Conservation (phyloP, 1,140 invertebrate species). For the Eupristina koningsbergeri region DNA sequence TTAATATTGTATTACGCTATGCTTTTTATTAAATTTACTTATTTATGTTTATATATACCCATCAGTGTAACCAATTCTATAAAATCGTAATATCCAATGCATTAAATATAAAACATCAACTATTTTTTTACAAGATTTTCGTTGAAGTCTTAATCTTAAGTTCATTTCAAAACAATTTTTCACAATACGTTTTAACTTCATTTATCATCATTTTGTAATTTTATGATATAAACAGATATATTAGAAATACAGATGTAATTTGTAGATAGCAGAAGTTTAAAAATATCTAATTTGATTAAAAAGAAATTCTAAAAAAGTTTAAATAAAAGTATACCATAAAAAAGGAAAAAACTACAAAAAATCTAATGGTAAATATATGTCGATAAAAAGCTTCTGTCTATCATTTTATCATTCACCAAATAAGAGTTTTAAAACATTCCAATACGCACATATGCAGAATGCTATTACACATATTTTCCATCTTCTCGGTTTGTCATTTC, state of each 20-base stretch:
- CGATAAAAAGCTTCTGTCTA: slow-evolving; percentile 66
- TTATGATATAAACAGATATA: neutral
- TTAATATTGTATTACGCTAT: too few relatives aligned
- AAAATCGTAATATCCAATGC: too few relatives aligned
- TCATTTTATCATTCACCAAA: slow-evolving; percentile 67
- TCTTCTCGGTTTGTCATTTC: too few relatives aligned
- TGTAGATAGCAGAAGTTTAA: neutral
- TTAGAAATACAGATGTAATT: neutral
- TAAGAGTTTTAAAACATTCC: slow-evolving; percentile 67
- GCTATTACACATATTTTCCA: neutral
- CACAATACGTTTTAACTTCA: neutral
- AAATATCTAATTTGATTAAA: neutral
- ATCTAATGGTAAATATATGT: slow-evolving; percentile 53
- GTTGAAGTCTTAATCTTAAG: neutral
- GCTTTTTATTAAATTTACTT: too few relatives aligned
- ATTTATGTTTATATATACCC: too few relatives aligned
- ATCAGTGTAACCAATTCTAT: too few relatives aligned
- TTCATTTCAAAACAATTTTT: neutral
- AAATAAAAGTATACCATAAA: slow-evolving; percentile 17
- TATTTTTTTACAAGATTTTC: too few relatives aligned
- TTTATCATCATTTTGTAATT: neutral
- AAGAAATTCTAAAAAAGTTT: neutral
- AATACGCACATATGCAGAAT: neutral
- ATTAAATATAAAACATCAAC: too few relatives aligned
- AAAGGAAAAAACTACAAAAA: neutral